These are phyloP conservation scores for Chaitophorus viminalis DNA, from an alignment of 2,888 invertebrate genomes.

Conservation along the genomic window DNA sequence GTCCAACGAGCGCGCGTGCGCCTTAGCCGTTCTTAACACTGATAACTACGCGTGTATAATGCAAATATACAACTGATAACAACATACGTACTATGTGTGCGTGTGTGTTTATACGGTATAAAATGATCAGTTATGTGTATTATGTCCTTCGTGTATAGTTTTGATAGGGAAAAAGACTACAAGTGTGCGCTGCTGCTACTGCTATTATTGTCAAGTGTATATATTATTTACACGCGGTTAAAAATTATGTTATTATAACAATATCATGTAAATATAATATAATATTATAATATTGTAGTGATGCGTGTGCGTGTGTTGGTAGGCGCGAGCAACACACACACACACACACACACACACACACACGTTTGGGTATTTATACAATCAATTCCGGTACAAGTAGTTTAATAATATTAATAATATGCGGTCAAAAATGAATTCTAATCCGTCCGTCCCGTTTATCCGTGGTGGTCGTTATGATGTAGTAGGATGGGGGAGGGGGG, in stretches of 20 bases:
- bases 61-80: slow-evolving; percentile 25
- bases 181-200: background rate
- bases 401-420: background rate
- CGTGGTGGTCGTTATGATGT: background rate
- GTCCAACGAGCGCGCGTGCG: background rate
- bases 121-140: background rate
- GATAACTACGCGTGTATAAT: slow-evolving; percentile 14
- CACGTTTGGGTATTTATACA: background rate
- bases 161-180: background rate
- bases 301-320: background rate
- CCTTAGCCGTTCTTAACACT: slow-evolving; percentile 27
- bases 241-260: slow-evolving; percentile 25
- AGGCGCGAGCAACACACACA: background rate
- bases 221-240: background rate
- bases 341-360: too few species aligned
- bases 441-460: background rate
- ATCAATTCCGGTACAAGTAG: background rate
- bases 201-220: background rate
- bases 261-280: background rate
- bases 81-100: background rate
- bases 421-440: background rate
- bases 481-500: background rate
- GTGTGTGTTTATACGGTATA: background rate
- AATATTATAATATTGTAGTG: background rate
- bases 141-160: background rate